phyloP scores from a whole-genome alignment of 2,888 invertebrate species.

The Neoascia interrupta region DNA sequence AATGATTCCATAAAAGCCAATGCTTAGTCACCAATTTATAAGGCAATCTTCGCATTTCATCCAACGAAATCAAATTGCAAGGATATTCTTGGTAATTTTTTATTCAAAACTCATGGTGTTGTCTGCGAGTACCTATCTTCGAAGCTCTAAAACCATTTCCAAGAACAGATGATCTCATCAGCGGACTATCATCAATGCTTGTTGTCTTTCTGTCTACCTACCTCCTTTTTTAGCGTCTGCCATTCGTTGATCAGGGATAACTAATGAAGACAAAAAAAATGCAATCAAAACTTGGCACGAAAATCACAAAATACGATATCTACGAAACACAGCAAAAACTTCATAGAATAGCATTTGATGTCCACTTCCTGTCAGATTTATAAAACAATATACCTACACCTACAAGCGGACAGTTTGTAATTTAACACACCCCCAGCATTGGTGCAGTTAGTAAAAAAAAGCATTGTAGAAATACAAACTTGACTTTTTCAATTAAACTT shows the following conservation, averaged over 20 bases:
- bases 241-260: no score
- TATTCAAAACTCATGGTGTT: neutral
- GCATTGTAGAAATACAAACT: no score
- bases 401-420: neutral
- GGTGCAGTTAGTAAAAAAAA: neutral
- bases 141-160: no score
- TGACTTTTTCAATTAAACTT: no score
- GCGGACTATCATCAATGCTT: neutral
- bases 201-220: constrained; percentile 1
- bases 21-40: no score
- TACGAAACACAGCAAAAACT: constrained; percentile 11
- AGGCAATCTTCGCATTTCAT: no score
- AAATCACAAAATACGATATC: constrained; percentile 34
- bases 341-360: constrained; percentile 41
- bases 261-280: constrained; percentile 8
- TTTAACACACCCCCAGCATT: neutral
- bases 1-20: no score
- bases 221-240: no score
- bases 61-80: neutral
- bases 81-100: neutral
- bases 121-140: constrained; percentile 1
- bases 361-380: constrained; percentile 57
- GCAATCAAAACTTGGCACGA: constrained; percentile 12
- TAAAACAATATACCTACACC: no score
- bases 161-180: constrained; percentile 52